These are phyloP conservation scores for Galaxea fascicularis DNA, from an alignment of 92 coral and sea anemone genomes.

Conservation along the genomic window DNA sequence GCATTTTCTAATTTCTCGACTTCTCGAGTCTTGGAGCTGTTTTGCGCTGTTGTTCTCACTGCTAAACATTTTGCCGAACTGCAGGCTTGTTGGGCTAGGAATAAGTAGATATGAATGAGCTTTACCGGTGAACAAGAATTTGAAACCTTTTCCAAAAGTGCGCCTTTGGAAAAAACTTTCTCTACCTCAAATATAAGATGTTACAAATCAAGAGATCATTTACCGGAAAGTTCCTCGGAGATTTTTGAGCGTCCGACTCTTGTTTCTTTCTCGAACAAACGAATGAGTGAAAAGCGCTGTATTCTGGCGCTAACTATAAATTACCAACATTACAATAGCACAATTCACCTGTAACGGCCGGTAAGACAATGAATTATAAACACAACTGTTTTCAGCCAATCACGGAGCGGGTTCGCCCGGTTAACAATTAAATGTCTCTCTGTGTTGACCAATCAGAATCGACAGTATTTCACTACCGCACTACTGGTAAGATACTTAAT, in stretches of 20 bases:
- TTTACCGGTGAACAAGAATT: conserved; percentile 18
- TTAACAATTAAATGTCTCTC: conserved; percentile 89
- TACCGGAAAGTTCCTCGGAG: conserved; percentile 34
- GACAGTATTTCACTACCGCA: conserved; percentile 60
- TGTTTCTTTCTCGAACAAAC: conserved; percentile 56
- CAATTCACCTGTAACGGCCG: conserved; percentile 94
- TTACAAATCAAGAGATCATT: background rate
- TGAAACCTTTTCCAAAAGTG: background rate
- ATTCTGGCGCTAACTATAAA: conserved; percentile 94
- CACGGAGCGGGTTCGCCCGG: conserved; percentile 64
- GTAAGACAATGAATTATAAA: conserved; percentile 90
- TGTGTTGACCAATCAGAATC: conserved; percentile 76
- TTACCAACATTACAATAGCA: conserved; percentile 91
- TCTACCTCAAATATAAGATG: background rate
- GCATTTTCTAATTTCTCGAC: conserved; percentile 62
- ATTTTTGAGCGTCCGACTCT: background rate
- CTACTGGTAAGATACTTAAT: conserved; percentile 86
- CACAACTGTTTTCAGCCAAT: conserved; percentile 85
- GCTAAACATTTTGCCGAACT: conserved; percentile 68
- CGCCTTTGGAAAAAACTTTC: background rate
- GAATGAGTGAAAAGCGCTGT: conserved; percentile 84
- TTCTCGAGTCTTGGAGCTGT: conserved; percentile 60
- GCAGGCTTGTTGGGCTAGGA: conserved; percentile 49
- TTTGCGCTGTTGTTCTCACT: conserved; percentile 52
- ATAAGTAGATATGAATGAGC: conserved; percentile 35